Evolutionary conservation across 2,888 invertebrate genomes (phyloP), one percentile per base, ranked within the genome.

Genomic region (Callinectes sapidus): DNA sequence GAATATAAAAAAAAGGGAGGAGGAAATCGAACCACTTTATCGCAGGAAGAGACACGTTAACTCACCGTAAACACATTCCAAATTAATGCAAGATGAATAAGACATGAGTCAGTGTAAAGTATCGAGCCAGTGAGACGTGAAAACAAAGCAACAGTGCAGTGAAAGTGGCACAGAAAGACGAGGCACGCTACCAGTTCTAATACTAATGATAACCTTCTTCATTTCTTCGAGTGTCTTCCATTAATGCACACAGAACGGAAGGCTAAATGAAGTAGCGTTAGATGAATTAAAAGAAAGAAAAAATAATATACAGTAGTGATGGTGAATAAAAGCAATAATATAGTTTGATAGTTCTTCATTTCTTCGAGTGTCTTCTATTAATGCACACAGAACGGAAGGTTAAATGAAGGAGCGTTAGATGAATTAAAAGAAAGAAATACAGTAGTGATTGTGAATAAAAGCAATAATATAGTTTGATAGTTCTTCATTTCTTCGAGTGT

Each of bases 41-140:
- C 71, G 28, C 28, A 71, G 71, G 28, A 28, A 28, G 71, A 13
- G 28, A 28, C 28, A 71, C 71, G 71, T 71, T 71, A 71, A 71
- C 28, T n/a, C 71, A 10, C 71, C 71, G 71, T 71, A 71, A 28
- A 71, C 28, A 71, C 71, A 71, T 71, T 71, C 71, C 71, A 71
- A 28, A 71, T 71, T 71, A 71, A 71, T 71, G 71, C 28, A 71
- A 10, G 13, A n/a, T 71, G 71, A 71, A 71, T 71, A 71, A 71
- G 71, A 71, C 71, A 71, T 71, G 71, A 28, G 5, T 18, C 18
- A 23, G 23, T 61, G 71, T n/a, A 71, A 23, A 71, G 71, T n/a
- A 71, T 71, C 71, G 71, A 28, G 28, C 71, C 71, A n/a, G 28
- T 0, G 13, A 61, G 61, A 61, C 61, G 61, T 18, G 18, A 61